Evolutionary conservation across 1,140 invertebrate genomes (phyloP).

Genomic region (Lepeophtheirus salmonis): DNA sequence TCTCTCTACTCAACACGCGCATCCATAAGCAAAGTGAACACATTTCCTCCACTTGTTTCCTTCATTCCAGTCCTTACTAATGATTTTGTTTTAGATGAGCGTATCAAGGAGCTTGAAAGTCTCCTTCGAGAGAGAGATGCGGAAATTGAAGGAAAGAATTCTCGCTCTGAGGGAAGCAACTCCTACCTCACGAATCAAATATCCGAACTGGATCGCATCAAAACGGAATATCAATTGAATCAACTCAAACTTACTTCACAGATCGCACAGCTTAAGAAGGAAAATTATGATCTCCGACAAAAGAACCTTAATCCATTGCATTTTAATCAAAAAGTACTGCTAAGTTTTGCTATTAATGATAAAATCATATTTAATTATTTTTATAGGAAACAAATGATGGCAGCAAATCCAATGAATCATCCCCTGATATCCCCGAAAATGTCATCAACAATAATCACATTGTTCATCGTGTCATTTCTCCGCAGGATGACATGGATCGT

Average conservation of each 20-base stretch:
- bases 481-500: not conserved
- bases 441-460: not conserved
- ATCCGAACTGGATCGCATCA: not conserved
- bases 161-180: no score
- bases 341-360: no score
- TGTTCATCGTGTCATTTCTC: not conserved
- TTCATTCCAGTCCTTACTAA: no score
- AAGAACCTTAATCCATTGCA: no score
- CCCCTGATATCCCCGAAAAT: no score
- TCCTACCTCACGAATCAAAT: not conserved
- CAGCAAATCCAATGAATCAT: no score
- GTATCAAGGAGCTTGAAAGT: not conserved
- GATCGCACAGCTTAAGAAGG: not conserved
- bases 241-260: not conserved
- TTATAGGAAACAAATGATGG: no score
- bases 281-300: not conserved
- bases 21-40: not conserved
- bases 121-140: no score
- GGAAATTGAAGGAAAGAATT: no score
- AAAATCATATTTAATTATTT: no score
- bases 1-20: not conserved
- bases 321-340: no score
- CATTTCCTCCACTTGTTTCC: no score
- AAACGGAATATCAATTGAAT: not conserved
- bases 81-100: not conserved